Percentiles rank a stretch among this genome's conserved stretches.
These are phyloP conservation scores for Drosophila elegans DNA, from an alignment of 1,140 invertebrate genomes.

Conservation along the genomic window DNA sequence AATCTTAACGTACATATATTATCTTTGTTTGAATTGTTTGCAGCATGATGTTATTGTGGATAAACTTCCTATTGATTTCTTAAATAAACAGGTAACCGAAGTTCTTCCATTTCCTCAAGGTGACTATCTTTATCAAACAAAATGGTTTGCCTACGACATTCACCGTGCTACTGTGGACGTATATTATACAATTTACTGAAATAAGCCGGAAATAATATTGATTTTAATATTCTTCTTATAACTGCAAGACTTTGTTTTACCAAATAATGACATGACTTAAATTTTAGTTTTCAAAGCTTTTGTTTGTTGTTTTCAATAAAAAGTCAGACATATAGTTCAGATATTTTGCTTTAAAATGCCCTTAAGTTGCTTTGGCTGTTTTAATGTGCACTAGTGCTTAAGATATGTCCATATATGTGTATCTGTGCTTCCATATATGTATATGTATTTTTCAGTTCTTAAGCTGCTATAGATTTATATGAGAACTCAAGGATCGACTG, in stretches of 20 bases:
- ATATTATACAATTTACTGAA: not conserved
- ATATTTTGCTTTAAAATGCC: slow-evolving; percentile 52
- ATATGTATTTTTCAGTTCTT: slow-evolving; percentile 29
- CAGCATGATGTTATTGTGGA: not conserved
- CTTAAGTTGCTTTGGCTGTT: slow-evolving; percentile 35
- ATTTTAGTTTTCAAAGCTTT: too few species aligned
- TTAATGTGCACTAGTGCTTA: slow-evolving; percentile 29
- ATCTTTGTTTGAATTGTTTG: not conserved
- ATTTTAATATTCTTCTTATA: too few species aligned
- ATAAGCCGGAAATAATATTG: too few species aligned
- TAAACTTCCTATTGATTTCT: not conserved
- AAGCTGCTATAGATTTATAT: slow-evolving; percentile 69
- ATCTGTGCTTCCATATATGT: not conserved
- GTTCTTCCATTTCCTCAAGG: not conserved
- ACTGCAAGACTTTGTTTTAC: too few species aligned
- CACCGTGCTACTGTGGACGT: not conserved
- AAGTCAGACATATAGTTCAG: slow-evolving; percentile 13
- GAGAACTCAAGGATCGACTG: slow-evolving; percentile 71
- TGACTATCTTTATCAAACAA: not conserved
- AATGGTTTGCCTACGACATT: not conserved
- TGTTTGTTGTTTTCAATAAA: slow-evolving; percentile 47
- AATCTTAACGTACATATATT: too few species aligned
- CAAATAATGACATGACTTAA: too few species aligned
- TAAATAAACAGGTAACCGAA: not conserved
- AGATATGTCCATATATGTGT: not conserved